Evolutionary conservation across 2,113 vertebrate genomes (phyloP), one percentile per base, ranked within the genome.

Genomic region (Phoenicopterus ruber): DNA sequence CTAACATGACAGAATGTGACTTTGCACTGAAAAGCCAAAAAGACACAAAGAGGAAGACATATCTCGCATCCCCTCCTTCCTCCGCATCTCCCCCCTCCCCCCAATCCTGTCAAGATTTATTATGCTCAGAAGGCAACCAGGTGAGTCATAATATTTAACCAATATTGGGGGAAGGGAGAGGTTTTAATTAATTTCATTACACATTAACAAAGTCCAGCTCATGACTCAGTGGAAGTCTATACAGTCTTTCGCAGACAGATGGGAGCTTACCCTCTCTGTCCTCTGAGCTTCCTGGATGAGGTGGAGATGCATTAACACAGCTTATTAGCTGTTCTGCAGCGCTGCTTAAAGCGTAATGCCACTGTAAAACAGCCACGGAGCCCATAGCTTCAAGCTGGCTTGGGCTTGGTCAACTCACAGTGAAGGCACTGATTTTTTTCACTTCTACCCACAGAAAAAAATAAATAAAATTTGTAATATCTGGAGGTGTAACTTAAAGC

Each of bases 171-270:
- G 82, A 96, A 93, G 62, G 81, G 57, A 91, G 34, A 79, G 3
- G 7, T 89, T 96, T 96, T 94, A 82, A 94, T 96, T 96, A 92
- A 91, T 96, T 97, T 94, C 72, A 72, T 96, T 94, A 58, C 70
- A 58, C 61, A 82, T 85, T 95, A 92, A 46, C 52, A 20, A 87
- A 93, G 77, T 82, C 61, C 61, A 76, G 32, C 57, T 89, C 44
- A 79, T 82, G 73, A 84, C 65, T 94, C 59, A 84, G 80, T 87
- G 81, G 70, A 89, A 89, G 77, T 82, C 80, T 95, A 78, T 55
- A 61, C 21, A 67, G 29, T 59, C 72, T 86, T 90, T 65, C 84
- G 76, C 44, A 89, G 89, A 82, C 91, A 96, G 89, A 97, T 94
- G 89, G 77, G 47, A 90, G 24, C 59, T 92, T 90, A 93, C 58